Percentiles rank a stretch among this genome's conserved stretches.
These are phyloP conservation scores for Acromyrmex charruanus DNA, from an alignment of 1,140 invertebrate species.

Conservation along the genomic window DNA sequence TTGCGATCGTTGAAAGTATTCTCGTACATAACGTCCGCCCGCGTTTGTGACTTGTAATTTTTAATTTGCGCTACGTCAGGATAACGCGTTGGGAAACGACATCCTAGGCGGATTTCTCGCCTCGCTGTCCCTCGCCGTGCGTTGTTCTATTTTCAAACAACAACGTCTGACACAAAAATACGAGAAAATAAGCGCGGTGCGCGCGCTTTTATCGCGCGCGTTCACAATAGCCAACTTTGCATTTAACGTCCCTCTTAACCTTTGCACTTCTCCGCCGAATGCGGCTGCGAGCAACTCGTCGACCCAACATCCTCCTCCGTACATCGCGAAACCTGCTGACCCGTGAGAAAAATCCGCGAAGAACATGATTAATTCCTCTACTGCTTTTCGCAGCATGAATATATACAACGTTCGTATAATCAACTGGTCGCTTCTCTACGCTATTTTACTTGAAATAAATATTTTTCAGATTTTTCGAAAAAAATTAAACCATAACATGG, in stretches of 20 bases:
- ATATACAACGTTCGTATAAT: not conserved
- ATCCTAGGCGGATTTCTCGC: conserved; percentile 47
- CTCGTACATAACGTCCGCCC: not conserved
- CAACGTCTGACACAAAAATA: conserved; percentile 64
- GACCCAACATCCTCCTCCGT: conserved; percentile 16
- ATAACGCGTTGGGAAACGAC: conserved; percentile 10
- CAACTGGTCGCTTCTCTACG: not conserved
- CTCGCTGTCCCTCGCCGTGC: not conserved
- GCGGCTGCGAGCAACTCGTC: conserved; percentile 2
- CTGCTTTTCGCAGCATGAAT: not conserved
- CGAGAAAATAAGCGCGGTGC: conserved; percentile 52
- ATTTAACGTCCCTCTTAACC: conserved; percentile 52
- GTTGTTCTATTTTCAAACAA: conserved; percentile 61
- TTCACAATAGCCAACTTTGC: conserved; percentile 60
- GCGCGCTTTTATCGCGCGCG: conserved; percentile 55
- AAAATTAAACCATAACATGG: not conserved
- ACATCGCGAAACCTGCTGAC: not conserved
- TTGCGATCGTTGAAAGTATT: not conserved
- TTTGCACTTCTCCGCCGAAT: conserved; percentile 37
- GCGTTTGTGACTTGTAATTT: conserved; percentile 40
- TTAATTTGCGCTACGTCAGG: conserved; percentile 46
- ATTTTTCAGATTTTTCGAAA: not conserved
- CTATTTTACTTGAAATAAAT: conserved; percentile 8
- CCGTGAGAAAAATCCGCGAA: conserved; percentile 29
- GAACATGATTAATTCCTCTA: conserved; percentile 19